Conservation (phyloP, 2,888 invertebrate genomes). For the Eupeodes luniger region DNA sequence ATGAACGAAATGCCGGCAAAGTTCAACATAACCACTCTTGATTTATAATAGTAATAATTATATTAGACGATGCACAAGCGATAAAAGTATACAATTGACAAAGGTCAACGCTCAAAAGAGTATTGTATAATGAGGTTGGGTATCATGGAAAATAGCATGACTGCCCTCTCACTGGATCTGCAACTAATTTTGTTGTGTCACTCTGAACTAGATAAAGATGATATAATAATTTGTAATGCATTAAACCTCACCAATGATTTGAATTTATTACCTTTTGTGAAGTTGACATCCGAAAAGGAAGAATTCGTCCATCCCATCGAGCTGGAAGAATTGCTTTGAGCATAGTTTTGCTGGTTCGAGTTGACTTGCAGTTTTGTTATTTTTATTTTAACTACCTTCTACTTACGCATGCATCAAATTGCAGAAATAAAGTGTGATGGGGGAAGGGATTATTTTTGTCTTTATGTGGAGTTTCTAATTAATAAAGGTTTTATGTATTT, state of each 20-base stretch:
- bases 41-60: background rate
- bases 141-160: background rate
- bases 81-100: background rate
- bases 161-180: background rate
- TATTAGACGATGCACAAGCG: background rate
- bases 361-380: background rate
- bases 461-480: conserved; percentile 43
- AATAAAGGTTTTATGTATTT: conserved; percentile 34
- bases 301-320: conserved; percentile 79
- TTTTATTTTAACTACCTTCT: background rate
- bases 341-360: conserved; percentile 39
- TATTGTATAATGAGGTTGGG: conserved; percentile 34
- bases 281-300: conserved; percentile 82
- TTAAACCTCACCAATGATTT: background rate
- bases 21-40: background rate
- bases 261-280: conserved; percentile 81
- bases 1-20: background rate
- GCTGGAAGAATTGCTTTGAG: conserved; percentile 79
- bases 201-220: conserved; percentile 7
- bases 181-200: conserved; percentile 29
- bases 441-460: background rate
- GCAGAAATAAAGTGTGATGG: background rate
- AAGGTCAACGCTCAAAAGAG: conserved; percentile 2
- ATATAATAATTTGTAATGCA: conserved; percentile 32
- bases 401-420: conserved; percentile 23